A percentile compares a stretch with the other conserved stretches of the same genome.
These are phyloP conservation scores for Corythornis madagascariensis DNA, from an alignment of 2,113 vertebrate genomes.

Conservation along the genomic window DNA sequence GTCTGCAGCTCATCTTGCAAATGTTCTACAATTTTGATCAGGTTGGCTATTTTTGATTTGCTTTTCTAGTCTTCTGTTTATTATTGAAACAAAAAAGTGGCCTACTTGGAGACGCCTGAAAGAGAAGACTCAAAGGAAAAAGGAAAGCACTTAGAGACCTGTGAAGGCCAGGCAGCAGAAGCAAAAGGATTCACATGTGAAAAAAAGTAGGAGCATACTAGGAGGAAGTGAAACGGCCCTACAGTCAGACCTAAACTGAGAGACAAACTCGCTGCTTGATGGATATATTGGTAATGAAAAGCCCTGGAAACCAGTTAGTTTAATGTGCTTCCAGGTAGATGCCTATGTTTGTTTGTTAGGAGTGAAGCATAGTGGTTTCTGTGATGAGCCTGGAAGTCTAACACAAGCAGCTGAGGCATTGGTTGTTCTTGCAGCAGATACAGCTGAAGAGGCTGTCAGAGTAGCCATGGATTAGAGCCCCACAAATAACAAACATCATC, in stretches of 20 bases:
- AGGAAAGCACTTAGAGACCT: not conserved
- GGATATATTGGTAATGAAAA: not conserved
- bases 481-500: not conserved
- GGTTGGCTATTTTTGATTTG: not conserved
- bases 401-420: not conserved
- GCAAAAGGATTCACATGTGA: not conserved
- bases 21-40: not conserved
- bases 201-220: not conserved
- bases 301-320: not conserved
- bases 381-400: not conserved
- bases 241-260: not conserved
- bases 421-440: not conserved
- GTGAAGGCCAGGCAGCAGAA: not conserved
- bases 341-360: not conserved
- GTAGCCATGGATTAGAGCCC: not conserved
- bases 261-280: not conserved
- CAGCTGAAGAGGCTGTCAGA: not conserved
- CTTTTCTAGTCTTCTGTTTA: not conserved
- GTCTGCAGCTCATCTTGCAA: not conserved
- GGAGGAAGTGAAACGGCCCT: not conserved
- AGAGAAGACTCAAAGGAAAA: not conserved
- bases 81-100: not conserved
- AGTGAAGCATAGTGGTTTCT: not conserved
- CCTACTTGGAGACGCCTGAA: not conserved
- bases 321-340: not conserved